Conservation (phyloP, 1,140 invertebrate genomes). For the Nymphalis io region DNA sequence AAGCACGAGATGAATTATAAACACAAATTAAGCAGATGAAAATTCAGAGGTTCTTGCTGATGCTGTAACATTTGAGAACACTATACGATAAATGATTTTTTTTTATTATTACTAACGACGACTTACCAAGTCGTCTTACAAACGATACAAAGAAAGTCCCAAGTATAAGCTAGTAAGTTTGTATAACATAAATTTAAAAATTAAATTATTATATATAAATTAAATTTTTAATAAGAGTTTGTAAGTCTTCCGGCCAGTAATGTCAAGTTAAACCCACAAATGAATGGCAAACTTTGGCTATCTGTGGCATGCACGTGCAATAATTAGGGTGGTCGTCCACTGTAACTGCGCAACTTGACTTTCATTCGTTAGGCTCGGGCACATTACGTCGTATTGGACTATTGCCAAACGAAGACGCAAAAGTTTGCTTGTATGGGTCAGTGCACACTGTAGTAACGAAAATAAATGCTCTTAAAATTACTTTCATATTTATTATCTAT, state of each 20-base stretch:
- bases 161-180: no score
- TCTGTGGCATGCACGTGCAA: constrained; percentile 33
- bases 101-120: no score
- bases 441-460: constrained; percentile 19
- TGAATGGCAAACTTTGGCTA: constrained; percentile 30
- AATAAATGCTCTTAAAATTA: no score
- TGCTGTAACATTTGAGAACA: no score
- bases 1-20: no score
- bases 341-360: constrained; percentile 31
- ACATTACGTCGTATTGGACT: constrained; percentile 30
- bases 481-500: no score
- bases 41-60: no score
- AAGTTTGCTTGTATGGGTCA: constrained; percentile 25
- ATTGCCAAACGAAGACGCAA: constrained; percentile 28
- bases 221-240: neutral
- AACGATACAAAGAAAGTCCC: no score
- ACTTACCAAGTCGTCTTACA: no score
- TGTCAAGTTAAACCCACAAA: constrained; percentile 17
- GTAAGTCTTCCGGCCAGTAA: constrained; percentile 1
- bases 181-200: no score
- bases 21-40: no score
- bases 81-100: no score
- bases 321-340: constrained; percentile 23
- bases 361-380: constrained; percentile 35
- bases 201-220: neutral